phyloP scores from a whole-genome alignment of 2,888 invertebrate species.

The Tinea semifulvella region DNA sequence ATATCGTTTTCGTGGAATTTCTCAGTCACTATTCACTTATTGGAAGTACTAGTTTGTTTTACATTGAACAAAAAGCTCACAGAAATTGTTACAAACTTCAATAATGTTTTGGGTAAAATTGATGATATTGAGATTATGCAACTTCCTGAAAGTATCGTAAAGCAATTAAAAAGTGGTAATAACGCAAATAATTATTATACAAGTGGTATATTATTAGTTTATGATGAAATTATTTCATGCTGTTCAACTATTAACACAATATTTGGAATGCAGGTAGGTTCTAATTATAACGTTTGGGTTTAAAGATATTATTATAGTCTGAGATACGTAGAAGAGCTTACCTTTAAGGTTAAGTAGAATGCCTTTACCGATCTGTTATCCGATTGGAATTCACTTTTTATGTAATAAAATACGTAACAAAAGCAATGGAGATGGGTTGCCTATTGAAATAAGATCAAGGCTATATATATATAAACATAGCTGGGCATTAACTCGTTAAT shows the following conservation, averaged over 20 bases:
- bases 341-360: too few species aligned
- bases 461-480: too few species aligned
- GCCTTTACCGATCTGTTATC: too few species aligned
- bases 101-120: neutral
- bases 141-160: neutral
- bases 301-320: too few species aligned
- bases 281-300: too few species aligned
- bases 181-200: neutral
- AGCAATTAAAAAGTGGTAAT: neutral
- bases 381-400: too few species aligned
- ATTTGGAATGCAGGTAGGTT: constrained; percentile 5
- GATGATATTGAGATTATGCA: neutral
- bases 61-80: neutral
- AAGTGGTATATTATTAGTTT: neutral
- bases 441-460: too few species aligned
- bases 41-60: neutral
- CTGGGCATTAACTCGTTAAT: too few species aligned
- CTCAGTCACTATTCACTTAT: neutral
- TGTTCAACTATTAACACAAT: neutral
- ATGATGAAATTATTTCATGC: neutral
- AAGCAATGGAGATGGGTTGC: too few species aligned
- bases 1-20: neutral
- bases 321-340: too few species aligned
- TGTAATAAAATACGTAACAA: too few species aligned
- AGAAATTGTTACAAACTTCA: neutral